These are phyloP conservation scores for Nixonia krombeini DNA, from an alignment of 1,140 invertebrate species.

Conservation along the genomic window DNA sequence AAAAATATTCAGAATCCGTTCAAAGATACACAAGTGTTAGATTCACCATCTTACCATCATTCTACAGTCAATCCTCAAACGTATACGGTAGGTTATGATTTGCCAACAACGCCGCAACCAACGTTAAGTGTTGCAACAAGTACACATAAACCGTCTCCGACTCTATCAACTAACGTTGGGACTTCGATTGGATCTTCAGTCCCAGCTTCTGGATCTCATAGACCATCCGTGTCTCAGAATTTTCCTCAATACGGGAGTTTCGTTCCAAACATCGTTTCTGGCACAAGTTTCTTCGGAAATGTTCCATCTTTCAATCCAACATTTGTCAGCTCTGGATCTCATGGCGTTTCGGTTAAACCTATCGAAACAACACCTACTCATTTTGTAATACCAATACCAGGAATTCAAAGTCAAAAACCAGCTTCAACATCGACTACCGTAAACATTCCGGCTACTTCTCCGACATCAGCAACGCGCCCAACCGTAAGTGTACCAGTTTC, in stretches of 20 bases:
- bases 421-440: conserved; percentile 6
- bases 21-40: neutral
- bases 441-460: neutral
- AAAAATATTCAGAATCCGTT: no score
- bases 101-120: conserved; percentile 27
- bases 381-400: conserved; percentile 60
- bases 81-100: conserved; percentile 45
- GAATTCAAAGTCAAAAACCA: conserved; percentile 18
- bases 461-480: conserved; percentile 22
- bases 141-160: conserved; percentile 17
- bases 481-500: conserved; percentile 16
- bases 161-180: conserved; percentile 18
- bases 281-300: conserved; percentile 35
- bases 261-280: conserved; percentile 45
- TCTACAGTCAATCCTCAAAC: conserved; percentile 17
- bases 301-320: conserved; percentile 45
- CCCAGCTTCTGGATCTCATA: conserved; percentile 12
- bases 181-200: conserved; percentile 15
- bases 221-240: conserved; percentile 6
- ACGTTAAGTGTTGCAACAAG: neutral
- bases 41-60: neutral
- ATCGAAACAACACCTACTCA: conserved; percentile 53
- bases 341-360: conserved; percentile 38
- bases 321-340: conserved; percentile 24
- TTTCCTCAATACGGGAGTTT: conserved; percentile 54